These are phyloP conservation scores for Pollenia labialis DNA, from an alignment of 2,888 invertebrate genomes.

Conservation along the genomic window DNA sequence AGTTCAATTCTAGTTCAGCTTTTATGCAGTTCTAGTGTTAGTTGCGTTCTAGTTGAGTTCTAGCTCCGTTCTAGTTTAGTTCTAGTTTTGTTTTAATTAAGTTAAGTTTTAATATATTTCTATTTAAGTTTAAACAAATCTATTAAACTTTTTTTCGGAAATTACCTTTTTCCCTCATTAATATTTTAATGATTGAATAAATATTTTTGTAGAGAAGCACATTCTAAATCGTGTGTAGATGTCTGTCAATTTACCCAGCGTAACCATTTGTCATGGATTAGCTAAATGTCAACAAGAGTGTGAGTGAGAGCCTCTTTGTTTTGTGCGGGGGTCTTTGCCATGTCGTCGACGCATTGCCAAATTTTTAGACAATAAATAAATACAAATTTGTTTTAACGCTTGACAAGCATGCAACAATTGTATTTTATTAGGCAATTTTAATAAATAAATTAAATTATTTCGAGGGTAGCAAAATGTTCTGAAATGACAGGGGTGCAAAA, in stretches of 20 bases:
- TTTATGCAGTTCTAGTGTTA: too few species aligned
- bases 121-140: too few species aligned
- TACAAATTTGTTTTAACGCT: conserved; percentile 68
- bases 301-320: neutral
- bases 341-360: conserved; percentile 52
- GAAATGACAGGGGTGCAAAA: conserved; percentile 6
- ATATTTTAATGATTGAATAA: conserved; percentile 23
- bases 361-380: conserved; percentile 69
- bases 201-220: neutral
- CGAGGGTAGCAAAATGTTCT: neutral
- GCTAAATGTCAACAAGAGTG: conserved; percentile 64
- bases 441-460: conserved; percentile 52
- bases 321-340: conserved; percentile 12
- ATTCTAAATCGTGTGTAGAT: conserved; percentile 29
- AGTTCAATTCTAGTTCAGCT: too few species aligned
- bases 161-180: neutral
- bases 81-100: too few species aligned
- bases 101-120: too few species aligned
- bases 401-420: conserved; percentile 74
- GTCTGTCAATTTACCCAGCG: conserved; percentile 61
- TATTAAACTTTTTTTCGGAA: neutral
- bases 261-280: conserved; percentile 72
- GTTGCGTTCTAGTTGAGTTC: too few species aligned
- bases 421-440: conserved; percentile 69
- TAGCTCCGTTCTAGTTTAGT: too few species aligned